Evolutionary conservation across 2,888 invertebrate species (phyloP).

Genomic region (Cephus pulcher): DNA sequence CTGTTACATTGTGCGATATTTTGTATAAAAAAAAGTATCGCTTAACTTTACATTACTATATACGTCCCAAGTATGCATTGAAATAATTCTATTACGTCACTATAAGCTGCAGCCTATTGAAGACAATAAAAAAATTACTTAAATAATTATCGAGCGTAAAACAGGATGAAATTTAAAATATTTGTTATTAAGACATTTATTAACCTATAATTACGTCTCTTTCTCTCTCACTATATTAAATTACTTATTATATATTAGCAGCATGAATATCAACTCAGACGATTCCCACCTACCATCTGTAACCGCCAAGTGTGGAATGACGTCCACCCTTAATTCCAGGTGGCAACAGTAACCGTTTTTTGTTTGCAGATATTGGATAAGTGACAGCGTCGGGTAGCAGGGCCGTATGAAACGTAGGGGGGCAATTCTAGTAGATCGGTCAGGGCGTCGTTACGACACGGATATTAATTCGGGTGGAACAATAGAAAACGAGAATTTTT

Average conservation of each 20-base stretch:
- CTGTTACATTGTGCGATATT: slow-evolving; percentile 60
- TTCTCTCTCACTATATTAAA: background rate
- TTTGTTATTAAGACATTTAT: background rate
- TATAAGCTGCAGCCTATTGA: background rate
- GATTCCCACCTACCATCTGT: background rate
- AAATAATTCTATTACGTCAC: background rate
- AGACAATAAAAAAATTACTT: background rate
- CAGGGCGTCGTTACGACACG: slow-evolving; percentile 25
- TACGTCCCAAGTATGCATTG: background rate
- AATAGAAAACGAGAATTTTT: slow-evolving; percentile 64
- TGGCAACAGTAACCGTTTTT: slow-evolving; percentile 58
- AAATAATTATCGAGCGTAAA: background rate
- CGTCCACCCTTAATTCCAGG: background rate
- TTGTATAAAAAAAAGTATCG: slow-evolving; percentile 58
- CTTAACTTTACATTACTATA: background rate
- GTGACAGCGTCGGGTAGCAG: slow-evolving; percentile 61
- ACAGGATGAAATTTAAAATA: background rate
- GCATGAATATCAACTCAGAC: background rate
- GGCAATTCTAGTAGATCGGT: slow-evolving; percentile 2
- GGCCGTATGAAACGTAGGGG: slow-evolving; percentile 43
- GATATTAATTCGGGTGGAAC: slow-evolving; percentile 64
- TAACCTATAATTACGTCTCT: background rate
- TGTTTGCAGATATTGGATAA: slow-evolving; percentile 66
- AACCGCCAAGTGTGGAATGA: background rate
- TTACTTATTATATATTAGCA: background rate